Evolutionary conservation across 2,888 invertebrate genomes (phyloP).

Genomic region (Scaptomyza reducta): DNA sequence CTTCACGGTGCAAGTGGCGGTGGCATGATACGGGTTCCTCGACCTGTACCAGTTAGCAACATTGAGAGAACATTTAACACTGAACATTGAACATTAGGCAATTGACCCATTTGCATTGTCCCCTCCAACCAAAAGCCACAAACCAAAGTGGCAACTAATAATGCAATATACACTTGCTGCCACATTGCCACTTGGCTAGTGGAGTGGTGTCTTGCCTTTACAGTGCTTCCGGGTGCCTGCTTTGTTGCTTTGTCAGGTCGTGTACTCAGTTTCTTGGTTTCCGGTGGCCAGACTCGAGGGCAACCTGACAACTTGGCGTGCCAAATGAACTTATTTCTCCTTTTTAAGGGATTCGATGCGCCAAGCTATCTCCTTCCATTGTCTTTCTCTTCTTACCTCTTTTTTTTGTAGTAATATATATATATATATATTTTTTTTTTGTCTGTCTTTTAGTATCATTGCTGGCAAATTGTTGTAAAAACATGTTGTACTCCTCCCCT

Average conservation of each 20-base stretch:
- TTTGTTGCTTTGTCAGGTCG: constrained; percentile 18
- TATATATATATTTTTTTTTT: constrained; percentile 11
- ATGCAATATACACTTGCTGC: constrained; percentile 51
- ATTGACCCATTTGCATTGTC: constrained; percentile 65
- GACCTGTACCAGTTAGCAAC: constrained; percentile 28
- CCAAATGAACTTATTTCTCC: constrained; percentile 62
- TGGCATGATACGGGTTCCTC: constrained; percentile 25
- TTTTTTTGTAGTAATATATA: neutral
- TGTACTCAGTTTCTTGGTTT: constrained; percentile 43
- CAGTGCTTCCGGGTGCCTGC: constrained; percentile 56
- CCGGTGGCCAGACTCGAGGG: constrained; percentile 38
- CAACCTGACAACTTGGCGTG: constrained; percentile 56
- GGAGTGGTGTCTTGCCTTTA: constrained; percentile 30
- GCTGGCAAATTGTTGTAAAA: constrained; percentile 69
- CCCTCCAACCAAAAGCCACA: constrained; percentile 10
- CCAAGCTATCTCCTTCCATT: constrained; percentile 4
- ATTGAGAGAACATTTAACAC: constrained; percentile 5
- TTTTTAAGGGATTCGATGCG: constrained; percentile 12
- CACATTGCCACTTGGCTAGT: constrained; percentile 15
- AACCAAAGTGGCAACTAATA: constrained; percentile 56
- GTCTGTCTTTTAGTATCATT: constrained; percentile 50
- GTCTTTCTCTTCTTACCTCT: neutral
- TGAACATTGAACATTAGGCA: constrained; percentile 42
- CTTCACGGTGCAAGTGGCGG: constrained; percentile 11
- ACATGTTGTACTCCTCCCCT: constrained; percentile 24